Evolutionary conservation across 2,888 invertebrate genomes (phyloP), one percentile per base, ranked within the genome.

Genomic region (Acholoe squamosa): DNA sequence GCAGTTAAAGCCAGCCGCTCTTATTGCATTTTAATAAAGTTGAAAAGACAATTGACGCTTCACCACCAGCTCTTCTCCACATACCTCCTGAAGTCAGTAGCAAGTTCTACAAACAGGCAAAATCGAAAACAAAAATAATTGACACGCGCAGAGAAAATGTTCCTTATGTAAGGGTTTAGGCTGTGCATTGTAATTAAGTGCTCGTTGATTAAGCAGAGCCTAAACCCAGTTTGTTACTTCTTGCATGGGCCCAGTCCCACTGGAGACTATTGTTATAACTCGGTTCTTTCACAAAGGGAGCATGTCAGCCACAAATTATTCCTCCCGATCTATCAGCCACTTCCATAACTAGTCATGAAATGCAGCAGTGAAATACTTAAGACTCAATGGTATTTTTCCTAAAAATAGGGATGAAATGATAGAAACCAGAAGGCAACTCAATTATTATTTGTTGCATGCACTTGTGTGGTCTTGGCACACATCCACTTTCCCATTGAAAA

Each of bases 241-340:
- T 86, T 28, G 86, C 86, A 52, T 54, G 86, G 43, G 54, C 86
- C 86, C 86, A 86, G 86, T 25, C 19, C 28, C 86, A 86, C 86
- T 80, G 80, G 43, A 80, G 80, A 80, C 76, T 34, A 19, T 43
- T 22, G 34, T 34, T 1, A 34, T 34, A 80, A 33, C 80, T 19
- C 80, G 22, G 80, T 43, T 5, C 80, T 34, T 43, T 80, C 33
- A 43, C 80, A 22, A 33, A 19, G 80, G 25, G 33, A 80, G 34
- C 80, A 80, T 80, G 80, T 34, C 43, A 76, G 76, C 5, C 5
- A 76, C 76, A 25, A 76, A 61, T n/a, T 25, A 71, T 14, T 28
- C 31, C 71, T n/a, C 14, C 71, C 71, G 5, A 28, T 14, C 61
- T 14, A 61, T 3, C 61, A 61, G 43, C 61, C 71, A 71, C 61